A percentile compares a stretch with the other conserved stretches of the same genome.
Conservation (phyloP, 2,113 vertebrate genomes). For the Phylloscopus trochiloides region DNA sequence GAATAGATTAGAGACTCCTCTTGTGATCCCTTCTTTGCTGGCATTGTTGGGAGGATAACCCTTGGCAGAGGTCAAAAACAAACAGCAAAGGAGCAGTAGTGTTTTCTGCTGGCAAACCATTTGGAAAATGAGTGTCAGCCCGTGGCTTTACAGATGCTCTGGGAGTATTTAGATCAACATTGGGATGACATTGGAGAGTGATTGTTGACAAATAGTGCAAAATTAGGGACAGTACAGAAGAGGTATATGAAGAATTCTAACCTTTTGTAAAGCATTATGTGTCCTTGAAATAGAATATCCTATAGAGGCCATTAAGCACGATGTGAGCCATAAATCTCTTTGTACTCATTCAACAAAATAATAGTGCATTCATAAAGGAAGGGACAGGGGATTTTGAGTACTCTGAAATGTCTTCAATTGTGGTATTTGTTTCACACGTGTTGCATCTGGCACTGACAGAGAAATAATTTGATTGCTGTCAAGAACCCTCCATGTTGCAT, state of each 20-base stretch:
- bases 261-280: neutral
- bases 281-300: neutral
- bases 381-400: neutral
- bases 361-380: neutral
- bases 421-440: neutral
- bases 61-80: neutral
- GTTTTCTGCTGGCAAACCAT: neutral
- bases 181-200: neutral
- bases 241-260: slow-evolving; percentile 12
- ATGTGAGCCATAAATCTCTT: slow-evolving; percentile 17
- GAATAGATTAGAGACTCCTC: neutral
- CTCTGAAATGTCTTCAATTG: neutral
- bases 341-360: neutral
- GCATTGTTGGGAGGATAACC: neutral
- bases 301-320: neutral
- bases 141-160: neutral
- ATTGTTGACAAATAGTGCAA: slow-evolving; percentile 31
- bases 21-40: neutral
- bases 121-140: neutral
- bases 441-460: neutral
- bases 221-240: neutral
- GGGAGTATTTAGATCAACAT: neutral
- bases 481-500: neutral
- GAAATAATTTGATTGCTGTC: neutral
- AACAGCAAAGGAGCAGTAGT: neutral